phyloP scores from a whole-genome alignment of 2,888 invertebrate genomes.

The Spatulosminthurus flaviceps region DNA sequence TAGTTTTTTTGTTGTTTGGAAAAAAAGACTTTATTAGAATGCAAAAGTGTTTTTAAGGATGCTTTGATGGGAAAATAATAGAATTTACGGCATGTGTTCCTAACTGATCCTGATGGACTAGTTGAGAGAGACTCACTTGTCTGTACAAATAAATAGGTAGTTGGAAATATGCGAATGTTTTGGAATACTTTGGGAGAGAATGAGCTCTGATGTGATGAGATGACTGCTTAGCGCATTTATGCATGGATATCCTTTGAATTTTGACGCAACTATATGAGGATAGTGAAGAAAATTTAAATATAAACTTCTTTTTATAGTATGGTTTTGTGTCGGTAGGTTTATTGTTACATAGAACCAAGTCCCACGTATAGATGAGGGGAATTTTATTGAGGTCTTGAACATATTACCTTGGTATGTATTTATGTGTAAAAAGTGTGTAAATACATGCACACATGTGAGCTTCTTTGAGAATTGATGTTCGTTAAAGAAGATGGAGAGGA shows the following conservation, averaged over 20 bases:
- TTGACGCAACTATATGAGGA: no score
- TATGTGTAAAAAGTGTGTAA: no score
- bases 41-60: slow-evolving; percentile 1
- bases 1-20: neutral
- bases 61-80: slow-evolving; percentile 14
- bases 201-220: neutral
- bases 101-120: neutral
- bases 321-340: slow-evolving; percentile 6
- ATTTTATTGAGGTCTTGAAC: neutral
- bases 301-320: neutral
- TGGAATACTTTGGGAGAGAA: slow-evolving; percentile 3
- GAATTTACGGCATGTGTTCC: slow-evolving; percentile 1
- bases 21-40: neutral
- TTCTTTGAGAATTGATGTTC: neutral
- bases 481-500: slow-evolving; percentile 29
- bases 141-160: slow-evolving; percentile 14
- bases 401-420: neutral
- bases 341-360: neutral
- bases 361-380: neutral
- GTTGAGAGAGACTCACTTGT: slow-evolving; percentile 11
- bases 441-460: neutral
- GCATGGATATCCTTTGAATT: no score
- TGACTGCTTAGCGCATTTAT: neutral
- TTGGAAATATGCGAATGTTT: slow-evolving; percentile 12
- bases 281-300: no score